A percentile compares a stretch with the other conserved stretches of the same genome.
These are phyloP conservation scores for Mactromeris polynyma DNA, from an alignment of 2,888 invertebrate genomes.

Conservation along the genomic window DNA sequence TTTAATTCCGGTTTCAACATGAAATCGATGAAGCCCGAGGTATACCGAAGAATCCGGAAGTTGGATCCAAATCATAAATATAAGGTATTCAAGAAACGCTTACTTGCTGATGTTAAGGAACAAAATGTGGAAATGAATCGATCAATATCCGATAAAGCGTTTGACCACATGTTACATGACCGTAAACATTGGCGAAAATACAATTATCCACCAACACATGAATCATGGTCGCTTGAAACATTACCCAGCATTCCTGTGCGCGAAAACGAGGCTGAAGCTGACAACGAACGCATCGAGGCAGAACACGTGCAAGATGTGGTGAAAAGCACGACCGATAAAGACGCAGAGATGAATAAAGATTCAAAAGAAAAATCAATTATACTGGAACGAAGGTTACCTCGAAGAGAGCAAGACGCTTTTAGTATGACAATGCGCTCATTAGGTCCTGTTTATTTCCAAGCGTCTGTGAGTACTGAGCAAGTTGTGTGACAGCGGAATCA, in stretches of 20 bases:
- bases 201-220: constrained; percentile 41
- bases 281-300: not conserved
- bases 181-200: constrained; percentile 65
- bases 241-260: not conserved
- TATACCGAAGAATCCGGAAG: constrained; percentile 67
- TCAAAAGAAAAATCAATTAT: constrained; percentile 57
- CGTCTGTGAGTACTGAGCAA: constrained; percentile 45
- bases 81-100: constrained; percentile 61
- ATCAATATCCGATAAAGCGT: constrained; percentile 62
- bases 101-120: constrained; percentile 64
- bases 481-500: not conserved
- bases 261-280: not conserved
- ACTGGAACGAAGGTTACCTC: constrained; percentile 53
- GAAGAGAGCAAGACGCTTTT: constrained; percentile 41
- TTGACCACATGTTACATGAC: constrained; percentile 71
- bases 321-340: not conserved
- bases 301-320: not conserved
- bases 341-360: not conserved
- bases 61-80: constrained; percentile 71
- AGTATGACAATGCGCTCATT: constrained; percentile 66
- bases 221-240: not conserved
- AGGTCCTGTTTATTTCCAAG: constrained; percentile 69
- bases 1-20: constrained; percentile 73
- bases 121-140: constrained; percentile 71
- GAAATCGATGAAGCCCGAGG: constrained; percentile 70